phyloP scores from a whole-genome alignment of 1,140 invertebrate species.

The Drosophila seguyi region DNA sequence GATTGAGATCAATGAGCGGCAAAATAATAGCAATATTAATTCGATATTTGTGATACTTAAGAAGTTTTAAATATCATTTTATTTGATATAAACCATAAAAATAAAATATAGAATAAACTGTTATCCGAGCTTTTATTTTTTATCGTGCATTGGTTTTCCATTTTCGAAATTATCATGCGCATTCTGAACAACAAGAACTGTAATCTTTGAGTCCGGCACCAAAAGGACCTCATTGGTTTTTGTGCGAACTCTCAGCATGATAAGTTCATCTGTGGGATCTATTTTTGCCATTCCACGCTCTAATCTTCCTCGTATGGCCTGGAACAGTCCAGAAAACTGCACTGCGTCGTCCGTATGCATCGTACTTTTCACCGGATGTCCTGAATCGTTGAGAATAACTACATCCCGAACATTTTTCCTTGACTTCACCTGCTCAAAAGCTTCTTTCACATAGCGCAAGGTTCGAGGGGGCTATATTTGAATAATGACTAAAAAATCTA shows the following conservation, averaged over 20 bases:
- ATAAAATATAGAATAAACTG: not conserved
- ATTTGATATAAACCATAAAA: not conserved
- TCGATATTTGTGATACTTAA: too few species aligned
- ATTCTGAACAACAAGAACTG: conserved; percentile 74
- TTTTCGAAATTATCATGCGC: conserved; percentile 55
- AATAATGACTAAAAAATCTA: not conserved
- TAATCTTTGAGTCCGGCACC: conserved; percentile 78
- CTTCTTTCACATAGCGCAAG: conserved; percentile 70
- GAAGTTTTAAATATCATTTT: not conserved
- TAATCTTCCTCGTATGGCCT: conserved; percentile 62
- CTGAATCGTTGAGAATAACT: conserved; percentile 68
- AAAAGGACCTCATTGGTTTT: conserved; percentile 69
- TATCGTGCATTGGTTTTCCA: not conserved
- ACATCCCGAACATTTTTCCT: conserved; percentile 72
- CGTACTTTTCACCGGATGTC: conserved; percentile 75
- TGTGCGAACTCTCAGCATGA: conserved; percentile 73
- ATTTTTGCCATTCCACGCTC: conserved; percentile 70
- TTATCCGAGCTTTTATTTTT: not conserved
- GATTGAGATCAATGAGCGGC: too few species aligned
- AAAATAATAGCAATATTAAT: too few species aligned
- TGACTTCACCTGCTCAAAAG: conserved; percentile 55
- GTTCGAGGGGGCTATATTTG: conserved; percentile 51
- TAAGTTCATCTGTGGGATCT: conserved; percentile 68
- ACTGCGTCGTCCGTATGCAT: conserved; percentile 56
- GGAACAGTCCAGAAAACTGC: conserved; percentile 69